Evolutionary conservation across 2,113 vertebrate genomes (phyloP), one percentile per base, ranked within the genome.

Genomic region (Xyrauchen texanus): DNA sequence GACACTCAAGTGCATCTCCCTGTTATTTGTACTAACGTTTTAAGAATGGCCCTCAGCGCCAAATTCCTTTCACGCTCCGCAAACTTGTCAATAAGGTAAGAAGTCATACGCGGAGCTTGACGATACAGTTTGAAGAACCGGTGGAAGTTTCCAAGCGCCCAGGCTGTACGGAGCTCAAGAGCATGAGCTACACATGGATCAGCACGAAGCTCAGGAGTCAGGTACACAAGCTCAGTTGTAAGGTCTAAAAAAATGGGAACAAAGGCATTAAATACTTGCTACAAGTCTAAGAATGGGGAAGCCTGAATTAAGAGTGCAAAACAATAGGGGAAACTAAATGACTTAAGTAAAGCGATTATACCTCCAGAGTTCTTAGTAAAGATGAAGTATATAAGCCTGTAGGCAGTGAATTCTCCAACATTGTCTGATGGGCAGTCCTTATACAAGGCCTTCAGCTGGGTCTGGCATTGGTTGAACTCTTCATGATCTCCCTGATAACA

Each of bases 391-490:
- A 98, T 88, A 53, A 97, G 85, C 62, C 96, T 92, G 83, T 98
- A 98, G 8, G 96, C 94, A 0, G 96, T 96, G 78, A 98, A 98
- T 87, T 98, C 96, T 64, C 96, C 96, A 6, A 96, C 90, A 5
- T 97, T 97, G 69, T 94, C 94, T 0, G 94, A 93, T 7, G 95
- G 91, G 80, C 90, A 93, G 83, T 97, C 95, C 0, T 93, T 92
- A 5, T 98, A 98, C 5, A 98, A 87, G 0, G 95, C 93, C 88
- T 97, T 98, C 82, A 98, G 91, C 87, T 98, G 96, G 0, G 95
- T 95, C 91, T 98, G 96, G 83, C 96, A 98, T 86, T 98, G 96
- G 89, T 98, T 98, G 77, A 98, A 98, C 87, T 98, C 96, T 79
- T 95, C 96, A 0, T 97, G 96, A 89, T 98, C 96, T 2, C 96